Percentiles rank a stretch among this genome's conserved stretches.
Evolutionary conservation across 1,140 invertebrate species (phyloP).

Genomic region (Bombus sibiricus): DNA sequence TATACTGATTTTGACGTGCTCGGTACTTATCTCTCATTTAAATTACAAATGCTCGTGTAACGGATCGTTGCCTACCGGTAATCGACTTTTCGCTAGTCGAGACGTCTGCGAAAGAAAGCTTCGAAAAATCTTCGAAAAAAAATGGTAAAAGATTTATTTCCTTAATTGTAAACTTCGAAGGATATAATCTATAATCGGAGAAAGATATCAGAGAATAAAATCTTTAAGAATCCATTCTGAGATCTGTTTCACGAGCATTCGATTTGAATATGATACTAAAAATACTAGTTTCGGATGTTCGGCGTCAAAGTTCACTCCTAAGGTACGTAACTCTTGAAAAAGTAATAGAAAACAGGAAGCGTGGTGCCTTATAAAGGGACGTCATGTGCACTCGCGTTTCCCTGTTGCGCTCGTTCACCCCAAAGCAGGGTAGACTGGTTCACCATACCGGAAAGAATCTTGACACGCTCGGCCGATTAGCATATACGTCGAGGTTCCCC

Average conservation of each 20-base stretch:
- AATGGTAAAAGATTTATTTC: background rate
- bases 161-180: background rate
- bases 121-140: background rate
- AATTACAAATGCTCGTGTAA: background rate
- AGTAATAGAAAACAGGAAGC: constrained; percentile 17
- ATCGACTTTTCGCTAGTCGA: background rate
- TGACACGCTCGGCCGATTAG: constrained; percentile 63
- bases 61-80: background rate
- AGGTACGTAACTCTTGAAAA: background rate
- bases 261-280: background rate
- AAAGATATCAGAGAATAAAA: background rate
- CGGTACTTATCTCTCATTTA: background rate
- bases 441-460: constrained; percentile 50
- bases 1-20: constrained; percentile 2
- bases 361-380: constrained; percentile 51
- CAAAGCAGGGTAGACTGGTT: constrained; percentile 47
- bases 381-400: constrained; percentile 54
- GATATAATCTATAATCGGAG: background rate
- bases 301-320: background rate
- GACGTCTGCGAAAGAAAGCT: background rate
- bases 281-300: background rate
- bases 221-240: background rate
- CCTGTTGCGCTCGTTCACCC: constrained; percentile 56
- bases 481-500: constrained; percentile 53
- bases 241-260: background rate